Base-by-base conservation (phyloP, 1,140 invertebrate species). In the Paraescarpia echinospica region DNA sequence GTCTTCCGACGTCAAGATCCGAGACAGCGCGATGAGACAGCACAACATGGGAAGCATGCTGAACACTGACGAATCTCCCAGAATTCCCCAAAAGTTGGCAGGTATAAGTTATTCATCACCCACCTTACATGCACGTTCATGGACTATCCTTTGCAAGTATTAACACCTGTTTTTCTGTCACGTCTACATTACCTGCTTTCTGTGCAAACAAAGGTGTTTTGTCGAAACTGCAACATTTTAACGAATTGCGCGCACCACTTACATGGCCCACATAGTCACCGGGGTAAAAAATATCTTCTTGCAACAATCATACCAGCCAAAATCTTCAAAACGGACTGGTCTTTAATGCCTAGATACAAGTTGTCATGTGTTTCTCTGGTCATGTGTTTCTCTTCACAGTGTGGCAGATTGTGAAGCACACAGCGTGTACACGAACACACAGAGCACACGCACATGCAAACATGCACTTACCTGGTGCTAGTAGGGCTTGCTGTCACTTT, bases 401-500 rank as follows among this genome's bases (percentile, higher is more conserved):
- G 59, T 77, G 59, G 27, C 59, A 2, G 59, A 31, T 77, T 31
- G 27, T 77, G 59, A 77, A 77, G 59, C 59, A 77, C 8, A 4
- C 59, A 77, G 0, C 12, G 22, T 77, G 59, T 77, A 18, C 22
- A 22, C 22, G 27, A 14, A 77, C 59, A 77, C 59, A 77, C 14
- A 77, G 59, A 77, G 59, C 59, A 77, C 18, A 77, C 41, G 12
- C 59, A 77, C 59, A 77, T 77, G 59, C 59, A 77, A 2, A 27
- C 59, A 77, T 77, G 59, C 59, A 77, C 59, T 18, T 12, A 77
- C 59, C 59, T 77, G 2, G 59, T 77, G 59, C 59, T 93, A 93
- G 91, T 93, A 93, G 14, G 92, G 93, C 89, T 92, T 92, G 89
- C 35, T 89, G 34, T 93, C 93, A 22, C 91, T 88, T 77, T 99